Conservation (phyloP, 2,113 vertebrate genomes). For the Megaceryle maxima region DNA sequence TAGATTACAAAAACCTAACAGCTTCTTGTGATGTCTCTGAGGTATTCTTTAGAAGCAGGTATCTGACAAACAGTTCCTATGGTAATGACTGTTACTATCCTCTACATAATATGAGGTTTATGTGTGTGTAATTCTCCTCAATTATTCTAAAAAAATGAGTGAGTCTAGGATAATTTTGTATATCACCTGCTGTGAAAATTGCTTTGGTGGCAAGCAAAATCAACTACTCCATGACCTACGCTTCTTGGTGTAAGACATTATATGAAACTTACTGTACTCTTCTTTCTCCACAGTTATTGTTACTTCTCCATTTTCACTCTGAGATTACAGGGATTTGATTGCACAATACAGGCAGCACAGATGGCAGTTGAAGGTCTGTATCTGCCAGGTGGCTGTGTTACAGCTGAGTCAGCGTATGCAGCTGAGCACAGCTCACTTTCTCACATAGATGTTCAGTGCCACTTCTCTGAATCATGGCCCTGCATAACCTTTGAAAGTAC, state of each 20-base stretch:
- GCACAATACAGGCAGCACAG: conserved; percentile 45
- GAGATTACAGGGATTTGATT: conserved; percentile 34
- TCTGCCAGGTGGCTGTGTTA: conserved; percentile 45
- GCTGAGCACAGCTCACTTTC: conserved; percentile 45
- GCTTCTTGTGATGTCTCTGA: conserved; percentile 5
- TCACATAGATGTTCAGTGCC: not conserved
- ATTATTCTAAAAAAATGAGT: conserved; percentile 45
- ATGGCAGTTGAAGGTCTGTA: conserved; percentile 49
- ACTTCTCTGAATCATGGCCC: not conserved
- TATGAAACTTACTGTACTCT: conserved; percentile 33
- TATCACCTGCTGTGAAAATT: conserved; percentile 51
- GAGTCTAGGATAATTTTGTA: conserved; percentile 41
- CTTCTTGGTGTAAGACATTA: conserved; percentile 37
- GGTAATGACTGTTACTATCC: conserved; percentile 15
- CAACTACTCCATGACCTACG: not conserved
- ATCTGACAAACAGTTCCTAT: not conserved
- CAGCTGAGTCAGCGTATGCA: conserved; percentile 40
- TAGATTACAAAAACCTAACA: not conserved
- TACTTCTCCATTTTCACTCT: conserved; percentile 30
- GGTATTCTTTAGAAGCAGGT: conserved; percentile 5
- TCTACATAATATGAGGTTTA: not conserved
- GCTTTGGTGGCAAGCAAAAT: conserved; percentile 51
- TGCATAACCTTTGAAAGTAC: not conserved
- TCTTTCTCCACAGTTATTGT: conserved; percentile 28
- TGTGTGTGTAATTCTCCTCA: conserved; percentile 8